Evolutionary conservation across 2,797 vertebrate genomes (phyloP).

Genomic region (Lutjanus argentimaculatus): DNA sequence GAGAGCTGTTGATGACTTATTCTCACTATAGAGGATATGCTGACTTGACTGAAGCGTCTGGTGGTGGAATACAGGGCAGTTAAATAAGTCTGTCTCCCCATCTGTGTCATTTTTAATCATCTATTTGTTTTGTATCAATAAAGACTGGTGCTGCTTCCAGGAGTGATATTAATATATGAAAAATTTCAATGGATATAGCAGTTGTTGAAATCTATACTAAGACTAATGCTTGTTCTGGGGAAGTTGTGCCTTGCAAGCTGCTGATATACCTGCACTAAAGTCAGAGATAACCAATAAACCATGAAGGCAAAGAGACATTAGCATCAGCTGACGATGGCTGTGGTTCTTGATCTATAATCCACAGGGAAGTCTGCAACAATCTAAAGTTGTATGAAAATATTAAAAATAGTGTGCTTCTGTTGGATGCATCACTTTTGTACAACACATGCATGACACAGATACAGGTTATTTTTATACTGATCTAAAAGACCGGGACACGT

Average conservation of each 20-base stretch:
- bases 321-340: not conserved
- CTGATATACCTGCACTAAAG: not conserved
- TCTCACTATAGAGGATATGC: not conserved
- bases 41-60: slow-evolving; percentile 7
- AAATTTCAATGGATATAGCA: not conserved
- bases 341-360: not conserved
- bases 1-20: not conserved
- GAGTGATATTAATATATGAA: not conserved
- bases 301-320: not conserved
- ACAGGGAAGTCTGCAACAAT: not conserved
- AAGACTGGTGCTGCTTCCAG: not conserved
- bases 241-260: not conserved
- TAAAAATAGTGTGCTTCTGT: not conserved
- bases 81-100: slow-evolving; percentile 1
- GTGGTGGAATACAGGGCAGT: not conserved
- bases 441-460: not conserved
- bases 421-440: not conserved
- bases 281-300: not conserved
- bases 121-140: slow-evolving; percentile 2
- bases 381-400: not conserved
- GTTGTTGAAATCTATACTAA: not conserved
- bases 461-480: not conserved
- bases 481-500: not conserved
- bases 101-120: not conserved
- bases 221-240: not conserved